These are phyloP conservation scores for Macrophya alboannulata DNA, from an alignment of 2,888 invertebrate genomes.

Conservation along the genomic window DNA sequence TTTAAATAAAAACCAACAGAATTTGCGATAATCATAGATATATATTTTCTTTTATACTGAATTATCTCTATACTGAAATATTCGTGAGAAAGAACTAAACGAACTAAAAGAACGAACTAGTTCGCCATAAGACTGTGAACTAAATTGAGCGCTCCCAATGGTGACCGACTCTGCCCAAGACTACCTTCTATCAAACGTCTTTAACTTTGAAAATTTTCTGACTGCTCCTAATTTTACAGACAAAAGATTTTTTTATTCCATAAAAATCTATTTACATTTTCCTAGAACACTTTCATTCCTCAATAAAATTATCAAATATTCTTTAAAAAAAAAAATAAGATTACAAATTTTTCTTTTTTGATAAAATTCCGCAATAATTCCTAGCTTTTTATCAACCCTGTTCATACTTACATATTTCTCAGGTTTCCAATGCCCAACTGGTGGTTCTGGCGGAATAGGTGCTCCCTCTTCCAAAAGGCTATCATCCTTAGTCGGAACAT, in stretches of 20 bases:
- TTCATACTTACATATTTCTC: constrained; percentile 86
- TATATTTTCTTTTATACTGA: background rate
- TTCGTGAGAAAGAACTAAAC: constrained; percentile 19
- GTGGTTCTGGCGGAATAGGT: constrained; percentile 97
- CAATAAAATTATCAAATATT: background rate
- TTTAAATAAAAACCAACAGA: background rate
- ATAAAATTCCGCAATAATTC: background rate
- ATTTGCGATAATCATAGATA: background rate
- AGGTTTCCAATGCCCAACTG: constrained; percentile 93
- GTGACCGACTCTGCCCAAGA: constrained; percentile 44
- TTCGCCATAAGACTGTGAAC: constrained; percentile 39
- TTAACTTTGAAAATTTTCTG: background rate
- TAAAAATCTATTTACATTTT: background rate
- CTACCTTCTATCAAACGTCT: background rate
- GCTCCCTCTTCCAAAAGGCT: constrained; percentile 95
- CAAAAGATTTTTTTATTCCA: background rate
- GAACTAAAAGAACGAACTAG: constrained; percentile 49
- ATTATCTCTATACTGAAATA: background rate
- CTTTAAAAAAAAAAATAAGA: background rate
- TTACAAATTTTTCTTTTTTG: background rate
- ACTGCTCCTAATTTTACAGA: background rate
- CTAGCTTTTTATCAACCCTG: background rate
- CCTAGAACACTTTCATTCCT: background rate
- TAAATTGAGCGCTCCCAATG: constrained; percentile 55
- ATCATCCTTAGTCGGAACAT: constrained; percentile 84